These are phyloP conservation scores for Adineta ricciae DNA, from an alignment of 2,888 invertebrate species.

Conservation along the genomic window DNA sequence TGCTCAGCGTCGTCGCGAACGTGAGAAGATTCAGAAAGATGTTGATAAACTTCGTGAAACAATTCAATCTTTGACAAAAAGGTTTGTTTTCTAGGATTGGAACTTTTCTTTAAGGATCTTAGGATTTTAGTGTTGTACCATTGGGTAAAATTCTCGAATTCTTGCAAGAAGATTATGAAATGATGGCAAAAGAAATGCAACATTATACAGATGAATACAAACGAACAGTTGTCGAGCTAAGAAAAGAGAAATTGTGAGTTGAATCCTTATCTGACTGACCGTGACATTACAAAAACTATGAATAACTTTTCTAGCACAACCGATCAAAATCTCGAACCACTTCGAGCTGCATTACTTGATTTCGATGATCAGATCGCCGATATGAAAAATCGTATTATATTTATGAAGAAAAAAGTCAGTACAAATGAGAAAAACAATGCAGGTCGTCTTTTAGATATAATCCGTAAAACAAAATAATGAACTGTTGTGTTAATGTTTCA, in stretches of 20 bases:
- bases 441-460: background rate
- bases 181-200: conserved; percentile 81
- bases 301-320: background rate
- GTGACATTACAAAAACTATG: too few species aligned
- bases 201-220: conserved; percentile 71
- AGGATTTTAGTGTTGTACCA: conserved; percentile 66
- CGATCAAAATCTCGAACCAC: conserved; percentile 27
- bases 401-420: conserved; percentile 27
- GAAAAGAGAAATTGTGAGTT: conserved; percentile 20
- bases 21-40: conserved; percentile 64
- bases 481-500: background rate
- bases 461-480: background rate
- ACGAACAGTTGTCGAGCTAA: conserved; percentile 47
- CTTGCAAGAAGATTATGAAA: conserved; percentile 87
- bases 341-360: conserved; percentile 26
- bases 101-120: background rate
- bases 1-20: conserved; percentile 54
- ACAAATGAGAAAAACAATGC: conserved; percentile 30
- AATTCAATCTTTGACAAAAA: conserved; percentile 74
- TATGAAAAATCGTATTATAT: conserved; percentile 26
- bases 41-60: conserved; percentile 67
- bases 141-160: conserved; percentile 85
- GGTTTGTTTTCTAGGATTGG: background rate
- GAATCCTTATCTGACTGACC: too few species aligned
- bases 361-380: conserved; percentile 28